Conservation (phyloP, 2,888 invertebrate genomes). For the Drosophila anomalata region DNA sequence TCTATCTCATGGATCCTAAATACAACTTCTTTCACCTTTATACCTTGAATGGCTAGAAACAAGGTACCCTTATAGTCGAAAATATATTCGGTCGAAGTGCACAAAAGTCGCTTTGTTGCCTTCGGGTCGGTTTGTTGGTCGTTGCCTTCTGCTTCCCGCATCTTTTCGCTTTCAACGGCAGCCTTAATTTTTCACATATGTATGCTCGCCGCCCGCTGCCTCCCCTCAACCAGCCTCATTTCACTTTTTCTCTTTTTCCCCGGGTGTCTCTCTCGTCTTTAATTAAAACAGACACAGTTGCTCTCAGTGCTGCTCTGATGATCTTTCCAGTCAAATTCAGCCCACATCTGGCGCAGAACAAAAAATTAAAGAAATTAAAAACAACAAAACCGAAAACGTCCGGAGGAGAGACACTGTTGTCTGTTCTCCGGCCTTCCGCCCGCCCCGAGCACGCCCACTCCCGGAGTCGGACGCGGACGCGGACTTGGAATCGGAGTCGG, state of each 20-base stretch:
- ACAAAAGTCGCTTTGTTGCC: conserved; percentile 13
- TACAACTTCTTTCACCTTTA: not conserved
- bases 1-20: not conserved
- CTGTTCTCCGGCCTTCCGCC: conserved; percentile 9
- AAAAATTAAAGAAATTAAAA: conserved; percentile 76
- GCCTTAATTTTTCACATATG: conserved; percentile 75
- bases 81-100: not conserved
- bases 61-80: conserved; percentile 7
- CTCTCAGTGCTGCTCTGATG: conserved; percentile 49
- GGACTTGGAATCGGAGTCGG: conserved; percentile 15
- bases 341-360: conserved; percentile 55
- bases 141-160: conserved; percentile 68
- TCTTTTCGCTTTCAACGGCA: conserved; percentile 68
- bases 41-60: not conserved
- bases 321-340: conserved; percentile 70
- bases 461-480: not conserved
- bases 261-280: conserved; percentile 47
- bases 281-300: conserved; percentile 74
- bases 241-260: not conserved
- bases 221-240: conserved; percentile 33
- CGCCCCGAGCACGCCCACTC: conserved; percentile 43
- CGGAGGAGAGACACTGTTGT: conserved; percentile 23
- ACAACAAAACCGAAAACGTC: conserved; percentile 42
- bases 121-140: conserved; percentile 50
- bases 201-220: conserved; percentile 64